Evolutionary conservation across 2,797 vertebrate species (phyloP).

Genomic region (Chromis chromis): DNA sequence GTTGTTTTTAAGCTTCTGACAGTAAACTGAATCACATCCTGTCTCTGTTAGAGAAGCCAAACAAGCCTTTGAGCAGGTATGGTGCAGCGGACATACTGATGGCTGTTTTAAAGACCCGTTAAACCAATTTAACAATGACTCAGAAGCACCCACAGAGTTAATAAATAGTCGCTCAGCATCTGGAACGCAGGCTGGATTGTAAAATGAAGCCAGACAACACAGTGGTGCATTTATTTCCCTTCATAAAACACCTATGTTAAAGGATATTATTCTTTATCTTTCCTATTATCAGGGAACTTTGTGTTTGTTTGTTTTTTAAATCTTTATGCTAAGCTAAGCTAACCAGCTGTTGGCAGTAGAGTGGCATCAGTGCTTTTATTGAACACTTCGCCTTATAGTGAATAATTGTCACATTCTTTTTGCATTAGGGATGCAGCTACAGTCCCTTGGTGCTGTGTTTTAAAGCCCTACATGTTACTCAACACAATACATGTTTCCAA

Average conservation of each 20-base stretch:
- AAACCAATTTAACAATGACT: slow-evolving; percentile 63
- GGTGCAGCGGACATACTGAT: slow-evolving; percentile 52
- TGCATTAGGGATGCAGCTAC: no score
- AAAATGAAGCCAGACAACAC: slow-evolving; percentile 49
- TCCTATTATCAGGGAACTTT: neutral
- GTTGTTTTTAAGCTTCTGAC: slow-evolving; percentile 15
- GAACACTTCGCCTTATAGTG: no score
- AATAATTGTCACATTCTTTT: no score
- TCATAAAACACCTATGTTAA: slow-evolving; percentile 1
- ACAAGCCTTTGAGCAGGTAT: slow-evolving; percentile 44
- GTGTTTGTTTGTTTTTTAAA: neutral
- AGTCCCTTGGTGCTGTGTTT: no score
- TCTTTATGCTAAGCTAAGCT: no score
- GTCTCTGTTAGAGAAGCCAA: slow-evolving; percentile 40
- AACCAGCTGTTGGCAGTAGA: neutral
- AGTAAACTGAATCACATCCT: slow-evolving; percentile 45
- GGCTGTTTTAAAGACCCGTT: slow-evolving; percentile 65
- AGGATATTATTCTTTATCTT: neutral
- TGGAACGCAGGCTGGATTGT: slow-evolving; percentile 40
- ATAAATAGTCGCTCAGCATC: slow-evolving; percentile 50
- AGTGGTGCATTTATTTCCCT: slow-evolving; percentile 17
- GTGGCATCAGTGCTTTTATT: neutral
- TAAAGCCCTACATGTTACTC: no score
- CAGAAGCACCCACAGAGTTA: slow-evolving; percentile 63
- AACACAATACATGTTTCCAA: neutral